Evolutionary conservation across 2,113 vertebrate genomes (phyloP), one percentile per base, ranked within the genome.

Genomic region (Gadus macrocephalus): DNA sequence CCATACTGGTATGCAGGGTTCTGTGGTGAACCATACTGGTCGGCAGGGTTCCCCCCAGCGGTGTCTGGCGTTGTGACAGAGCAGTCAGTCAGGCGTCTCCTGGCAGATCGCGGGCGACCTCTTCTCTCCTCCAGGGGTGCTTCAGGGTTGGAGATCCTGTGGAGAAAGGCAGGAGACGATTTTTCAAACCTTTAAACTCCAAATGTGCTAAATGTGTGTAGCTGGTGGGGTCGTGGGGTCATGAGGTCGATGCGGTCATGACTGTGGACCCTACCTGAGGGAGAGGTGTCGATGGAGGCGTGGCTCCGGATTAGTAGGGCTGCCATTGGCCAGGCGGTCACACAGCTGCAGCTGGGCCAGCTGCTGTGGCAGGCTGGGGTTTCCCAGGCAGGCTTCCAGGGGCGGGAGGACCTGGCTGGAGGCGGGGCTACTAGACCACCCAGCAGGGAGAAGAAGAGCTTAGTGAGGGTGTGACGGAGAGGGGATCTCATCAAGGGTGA

Each of bases 301-400:
- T 81, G 93, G 86, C 78, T 94, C 93, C 0, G 94, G 93, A 3
- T 93, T 94, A 22, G 93, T 89, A 0, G 94, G 93, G 2, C 88
- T 90, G 38, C 93, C 94, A 76, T 65, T 90, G 3, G 92, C 91
- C 73, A 90, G 90, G 53, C 84, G 71, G 72, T 79, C 76, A 72
- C 88, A 86, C 64, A 91, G 81, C 0, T 70, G 85, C 28, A 88
- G 66, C n/a, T 85, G 61, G 17, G 90, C 90, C 1, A 88, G 81
- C 28, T 88, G 62, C 1, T 78, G 71, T 15, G 81, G 85, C 63
- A 88, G 31, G 70, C 76, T n/a, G 0, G 84, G 62, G 0, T 91
- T 89, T 27, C 73, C 76, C 31, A 88, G 73, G 78, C 88, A 90
- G 5, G 77, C 73, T 53, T 91, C 85, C 58, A 90, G n/a, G 0